phyloP scores from a whole-genome alignment of 2,113 vertebrate genomes.

The Girardinichthys multiradiatus region DNA sequence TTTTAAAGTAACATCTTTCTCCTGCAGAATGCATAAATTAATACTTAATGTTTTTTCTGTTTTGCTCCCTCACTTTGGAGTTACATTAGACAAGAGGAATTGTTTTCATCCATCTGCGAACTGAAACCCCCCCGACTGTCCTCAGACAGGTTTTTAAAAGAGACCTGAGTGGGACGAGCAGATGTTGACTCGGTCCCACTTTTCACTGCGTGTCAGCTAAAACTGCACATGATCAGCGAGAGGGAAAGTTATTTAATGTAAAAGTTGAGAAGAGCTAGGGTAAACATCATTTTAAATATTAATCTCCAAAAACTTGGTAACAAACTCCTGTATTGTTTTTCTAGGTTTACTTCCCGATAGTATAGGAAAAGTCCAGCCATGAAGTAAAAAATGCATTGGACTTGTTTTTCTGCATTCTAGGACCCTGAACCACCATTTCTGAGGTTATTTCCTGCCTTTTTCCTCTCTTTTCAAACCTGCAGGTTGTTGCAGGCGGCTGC shows the following conservation, averaged over 20 bases:
- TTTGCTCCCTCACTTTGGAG: constrained; percentile 11
- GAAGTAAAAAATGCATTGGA: too few relatives aligned
- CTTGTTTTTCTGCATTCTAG: too few relatives aligned
- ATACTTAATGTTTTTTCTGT: constrained; percentile 39
- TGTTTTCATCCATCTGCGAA: constrained; percentile 41
- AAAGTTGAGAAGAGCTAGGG: not conserved
- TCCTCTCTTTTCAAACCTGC: too few relatives aligned
- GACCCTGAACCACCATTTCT: too few relatives aligned
- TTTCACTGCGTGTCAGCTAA: not conserved
- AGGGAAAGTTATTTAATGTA: not conserved
- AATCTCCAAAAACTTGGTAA: not conserved
- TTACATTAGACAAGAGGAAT: constrained; percentile 36
- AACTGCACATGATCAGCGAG: not conserved
- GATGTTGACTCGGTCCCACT: constrained; percentile 8
- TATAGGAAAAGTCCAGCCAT: not conserved
- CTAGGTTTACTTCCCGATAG: not conserved
- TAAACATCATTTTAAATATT: constrained; percentile 27
- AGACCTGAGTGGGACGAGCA: not conserved
- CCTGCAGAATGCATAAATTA: not conserved
- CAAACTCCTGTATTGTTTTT: not conserved
- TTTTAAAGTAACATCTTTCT: constrained; percentile 4
- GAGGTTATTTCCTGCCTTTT: too few relatives aligned
- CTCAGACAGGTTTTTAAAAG: not conserved
- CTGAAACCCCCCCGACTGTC: not conserved
- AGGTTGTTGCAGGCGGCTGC: too few relatives aligned